Base-by-base conservation (phyloP, 2,888 invertebrate species). In the Drosophila conformis region DNA sequence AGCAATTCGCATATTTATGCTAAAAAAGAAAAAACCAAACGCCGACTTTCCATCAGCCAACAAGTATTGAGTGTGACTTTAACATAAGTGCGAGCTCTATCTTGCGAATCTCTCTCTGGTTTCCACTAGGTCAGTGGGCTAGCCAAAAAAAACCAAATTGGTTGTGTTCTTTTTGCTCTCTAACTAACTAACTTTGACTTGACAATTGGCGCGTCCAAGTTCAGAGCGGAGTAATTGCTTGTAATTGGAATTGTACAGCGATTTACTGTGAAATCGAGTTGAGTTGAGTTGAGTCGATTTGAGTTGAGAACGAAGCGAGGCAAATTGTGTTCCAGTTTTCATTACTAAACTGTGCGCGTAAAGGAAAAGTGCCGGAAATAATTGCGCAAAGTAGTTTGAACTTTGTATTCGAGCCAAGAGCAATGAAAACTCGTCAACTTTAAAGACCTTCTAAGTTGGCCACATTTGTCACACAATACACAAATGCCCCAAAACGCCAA, bases 351-450 rank as follows among this genome's bases (percentile, higher is more conserved):
- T 10, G 25, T 31, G 61, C 11, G 13, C 49, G 62, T 35, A 69
- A 74, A 80, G 89, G 72, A 89, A 89, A 78, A 85, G 85, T 90
- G 84, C 84, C 90, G 85, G 85, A 90, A 90, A 85, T 85, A 90
- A 85, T 90, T 85, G 85, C 67, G 76, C 78, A 73, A 89, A 85
- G 89, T 87, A 76, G 90, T 87, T 87, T 85, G 87, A 85, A 90
- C 85, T 89, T 90, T 72, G 60, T 69, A 68, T 68, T 62, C 18
- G 29, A 33, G 25, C 10, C 25, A 5, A 53, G 38, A 68, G 49
- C 60, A 71, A 66, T 62, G 52, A 59, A 46, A 69, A 61, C 64
- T 33, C 57, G 65, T 65, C 18, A 65, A 31, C 49, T 51, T 25
- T 35, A 18, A 36, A 72, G 73, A 72, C 51, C 72, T 68, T 68